Evolutionary conservation across 2,888 invertebrate genomes (phyloP).

Genomic region (Drosophila testacea): DNA sequence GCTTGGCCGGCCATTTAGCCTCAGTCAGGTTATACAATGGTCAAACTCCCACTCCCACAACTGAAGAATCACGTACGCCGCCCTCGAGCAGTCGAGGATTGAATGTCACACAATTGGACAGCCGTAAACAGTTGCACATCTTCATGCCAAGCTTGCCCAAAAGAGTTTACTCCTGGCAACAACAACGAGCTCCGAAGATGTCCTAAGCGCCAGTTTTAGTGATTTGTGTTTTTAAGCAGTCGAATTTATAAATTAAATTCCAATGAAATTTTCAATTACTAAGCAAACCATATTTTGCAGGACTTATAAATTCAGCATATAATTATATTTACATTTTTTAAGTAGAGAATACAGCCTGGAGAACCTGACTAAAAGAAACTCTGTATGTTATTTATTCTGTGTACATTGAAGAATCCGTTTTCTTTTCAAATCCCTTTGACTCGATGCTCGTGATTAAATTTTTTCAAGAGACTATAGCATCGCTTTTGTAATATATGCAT

Average conservation of each 20-base stretch:
- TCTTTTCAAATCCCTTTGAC: no score
- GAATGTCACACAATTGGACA: conserved; percentile 61
- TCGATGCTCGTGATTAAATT: no score
- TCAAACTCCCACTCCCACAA: conserved; percentile 34
- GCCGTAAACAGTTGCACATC: conserved; percentile 90
- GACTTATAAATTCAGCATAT: not conserved
- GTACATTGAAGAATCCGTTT: no score
- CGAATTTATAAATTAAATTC: conserved; percentile 4
- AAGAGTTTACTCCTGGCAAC: conserved; percentile 72
- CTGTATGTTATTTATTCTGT: no score
- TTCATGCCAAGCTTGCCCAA: conserved; percentile 90
- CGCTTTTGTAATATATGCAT: no score
- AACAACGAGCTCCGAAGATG: conserved; percentile 64
- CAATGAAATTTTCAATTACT: not conserved
- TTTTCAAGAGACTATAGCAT: no score
- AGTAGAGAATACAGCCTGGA: no score
- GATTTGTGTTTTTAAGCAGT: conserved; percentile 68
- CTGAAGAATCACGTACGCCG: conserved; percentile 58
- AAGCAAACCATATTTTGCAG: not conserved
- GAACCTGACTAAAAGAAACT: no score
- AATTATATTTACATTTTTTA: no score
- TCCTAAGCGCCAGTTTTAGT: conserved; percentile 77
- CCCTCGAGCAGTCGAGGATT: conserved; percentile 61
- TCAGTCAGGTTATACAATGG: conserved; percentile 79
- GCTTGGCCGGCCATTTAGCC: conserved; percentile 77